phyloP scores from a whole-genome alignment of 2,113 vertebrate species.

The Macaca fascicularis region DNA sequence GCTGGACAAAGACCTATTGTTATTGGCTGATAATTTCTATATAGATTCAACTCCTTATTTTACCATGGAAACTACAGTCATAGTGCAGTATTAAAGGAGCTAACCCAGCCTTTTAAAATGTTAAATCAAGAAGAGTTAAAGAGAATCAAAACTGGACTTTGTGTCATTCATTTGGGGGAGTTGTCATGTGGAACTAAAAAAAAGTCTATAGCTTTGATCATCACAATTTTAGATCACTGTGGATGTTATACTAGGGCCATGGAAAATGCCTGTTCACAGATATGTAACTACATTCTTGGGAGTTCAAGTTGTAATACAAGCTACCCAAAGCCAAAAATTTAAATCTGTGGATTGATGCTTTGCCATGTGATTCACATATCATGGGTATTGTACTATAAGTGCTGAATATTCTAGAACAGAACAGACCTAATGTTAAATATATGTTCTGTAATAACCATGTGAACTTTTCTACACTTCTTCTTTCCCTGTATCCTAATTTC shows the following conservation, averaged over 20 bases:
- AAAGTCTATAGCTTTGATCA: slow-evolving; percentile 18
- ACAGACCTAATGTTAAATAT: not conserved
- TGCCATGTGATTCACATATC: not conserved
- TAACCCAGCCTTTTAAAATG: slow-evolving; percentile 38
- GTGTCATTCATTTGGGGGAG: slow-evolving; percentile 37
- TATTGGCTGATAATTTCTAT: slow-evolving; percentile 82
- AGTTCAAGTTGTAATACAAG: slow-evolving; percentile 21
- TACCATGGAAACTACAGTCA: slow-evolving; percentile 78
- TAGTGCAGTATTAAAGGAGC: slow-evolving; percentile 68
- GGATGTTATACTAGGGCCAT: not conserved
- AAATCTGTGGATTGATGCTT: slow-evolving; percentile 18
- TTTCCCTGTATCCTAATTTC: not conserved
- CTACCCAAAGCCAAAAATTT: not conserved
- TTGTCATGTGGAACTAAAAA: slow-evolving; percentile 37
- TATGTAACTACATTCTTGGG: not conserved
- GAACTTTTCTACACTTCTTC: too few relatives aligned
- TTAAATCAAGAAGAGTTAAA: slow-evolving; percentile 59
- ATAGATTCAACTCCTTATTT: slow-evolving; percentile 73
- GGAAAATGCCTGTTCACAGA: not conserved
- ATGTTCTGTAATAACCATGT: not conserved
- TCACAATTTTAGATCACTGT: not conserved
- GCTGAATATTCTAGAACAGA: not conserved
- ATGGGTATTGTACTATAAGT: not conserved
- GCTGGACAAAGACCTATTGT: slow-evolving; percentile 94
- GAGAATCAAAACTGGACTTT: slow-evolving; percentile 67